Evolutionary conservation across 2,888 invertebrate genomes (phyloP), one percentile per base, ranked within the genome.

Genomic region (Cataglyphis albicans): DNA sequence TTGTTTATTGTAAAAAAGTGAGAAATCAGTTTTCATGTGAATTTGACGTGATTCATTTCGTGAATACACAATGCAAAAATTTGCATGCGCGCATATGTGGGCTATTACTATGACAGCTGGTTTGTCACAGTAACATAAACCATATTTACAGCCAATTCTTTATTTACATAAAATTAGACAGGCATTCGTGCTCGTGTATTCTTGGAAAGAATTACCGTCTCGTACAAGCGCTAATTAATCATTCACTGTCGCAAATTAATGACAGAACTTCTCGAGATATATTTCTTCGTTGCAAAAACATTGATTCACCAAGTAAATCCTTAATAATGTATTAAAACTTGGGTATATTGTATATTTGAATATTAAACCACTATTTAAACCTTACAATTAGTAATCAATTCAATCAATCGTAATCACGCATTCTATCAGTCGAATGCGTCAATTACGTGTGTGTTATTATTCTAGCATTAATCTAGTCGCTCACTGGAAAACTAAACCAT

Each of bases 401-500:
- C 3, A 64, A 48, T 48, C n/a, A n/a, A n/a, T 35, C 21, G 29
- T 29, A 59, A 38, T 72, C 67, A 61, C 67, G 52, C 63, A 38
- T 65, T 74, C 21, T 63, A 52, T 59, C 67, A 70, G 35, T 44
- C 61, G 55, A 82, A 72, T 65, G 67, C 84, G 84, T 87, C 86
- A 83, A 82, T 75, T 59, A 57, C 67, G 70, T 59, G 70, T 59
- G 63, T 72, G 64, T 85, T 85, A 84, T 83, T 83, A 82, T 65
- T 78, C 83, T 67, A 85, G 70, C 78, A 76, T 86, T 84, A 84
- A 85, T 85, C 70, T 44, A 57, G 83, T 86, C 89, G 78, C 78
- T 89, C 87, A 87, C 88, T 86, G 80, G 85, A 63, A 86, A 80
- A 89, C 83, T 89, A 85, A 83, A 89, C 86, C 86, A 89, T 89